Conservation (phyloP, 1,140 invertebrate genomes). For the Drosophila nebulosa region DNA sequence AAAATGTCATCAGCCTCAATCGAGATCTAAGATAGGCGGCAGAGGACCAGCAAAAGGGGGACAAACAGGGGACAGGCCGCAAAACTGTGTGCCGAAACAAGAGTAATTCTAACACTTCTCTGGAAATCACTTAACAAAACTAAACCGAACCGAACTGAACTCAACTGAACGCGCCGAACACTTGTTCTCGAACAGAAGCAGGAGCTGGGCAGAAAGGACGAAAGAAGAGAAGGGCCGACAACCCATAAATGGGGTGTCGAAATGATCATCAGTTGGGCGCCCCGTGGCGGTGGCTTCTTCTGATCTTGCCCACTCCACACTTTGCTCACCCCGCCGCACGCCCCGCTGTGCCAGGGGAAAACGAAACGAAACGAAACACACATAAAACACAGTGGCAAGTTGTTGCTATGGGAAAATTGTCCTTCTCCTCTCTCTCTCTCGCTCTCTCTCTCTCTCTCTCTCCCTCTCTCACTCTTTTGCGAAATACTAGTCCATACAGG, state of each 20-base stretch:
- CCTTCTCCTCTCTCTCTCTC: not conserved
- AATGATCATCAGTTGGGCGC: constrained; percentile 48
- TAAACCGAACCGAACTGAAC: no score
- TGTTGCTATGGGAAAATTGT: constrained; percentile 8
- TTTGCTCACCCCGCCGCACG: constrained; percentile 21
- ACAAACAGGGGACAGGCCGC: not conserved
- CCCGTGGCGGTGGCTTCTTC: constrained; percentile 29
- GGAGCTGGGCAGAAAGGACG: not conserved
- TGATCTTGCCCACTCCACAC: constrained; percentile 39
- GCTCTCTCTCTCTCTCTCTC: not conserved
- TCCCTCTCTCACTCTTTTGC: not conserved
- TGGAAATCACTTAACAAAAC: constrained; percentile 38
- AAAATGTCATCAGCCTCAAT: constrained; percentile 47
- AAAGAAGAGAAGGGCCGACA: constrained; percentile 17
- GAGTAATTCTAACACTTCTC: constrained; percentile 42
- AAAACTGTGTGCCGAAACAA: constrained; percentile 26
- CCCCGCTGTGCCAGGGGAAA: not conserved
- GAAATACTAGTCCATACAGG: not conserved
- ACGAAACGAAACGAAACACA: not conserved
- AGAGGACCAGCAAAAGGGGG: not conserved
- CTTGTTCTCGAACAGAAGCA: constrained; percentile 20
- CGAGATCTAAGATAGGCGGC: constrained; percentile 16
- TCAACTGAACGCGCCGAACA: constrained; percentile 11
- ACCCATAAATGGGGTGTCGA: constrained; percentile 50
- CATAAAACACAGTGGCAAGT: constrained; percentile 4